Base-by-base conservation (phyloP, 2,888 invertebrate genomes). In the Protophormia terraenovae region DNA sequence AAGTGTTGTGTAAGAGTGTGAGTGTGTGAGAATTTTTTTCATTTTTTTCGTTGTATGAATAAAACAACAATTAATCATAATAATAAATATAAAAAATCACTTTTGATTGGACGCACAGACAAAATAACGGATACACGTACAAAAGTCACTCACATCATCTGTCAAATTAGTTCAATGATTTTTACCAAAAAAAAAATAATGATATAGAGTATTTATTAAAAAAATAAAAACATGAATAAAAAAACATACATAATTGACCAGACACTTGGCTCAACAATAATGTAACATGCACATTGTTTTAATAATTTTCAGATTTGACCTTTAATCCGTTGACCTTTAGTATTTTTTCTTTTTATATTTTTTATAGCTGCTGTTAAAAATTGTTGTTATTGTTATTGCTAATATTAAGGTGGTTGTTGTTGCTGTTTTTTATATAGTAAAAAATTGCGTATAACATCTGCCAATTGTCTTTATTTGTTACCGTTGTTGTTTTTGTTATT, bases 281-380 rank as follows among this genome's bases (percentile, higher is more conserved):
- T 50, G 24, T 47, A 50, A 22, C 35, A 66, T 32, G 53, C 53
- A 78, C 58, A n/a, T 66, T 50, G 69, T 67, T 32, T 19, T 32
- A 66, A 71, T 71, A 35, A 76, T 64, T 75, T 76, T 77, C 2
- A 47, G 73, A 84, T 85, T 71, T 85, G 85, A 85, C 85, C 85
- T 85, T 85, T 82, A 85, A 85, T 85, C 82, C 82, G 78, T 82
- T 85, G 82, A 85, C 85, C 85, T 85, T 85, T 85, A 78, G 64
- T 76, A 71, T 38, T 72, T 77, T 84, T 84, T 84, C 73, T 69
- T 72, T 60, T 32, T 73, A 67, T 69, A 62, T 73, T 69, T 72
- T 60, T 32, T 73, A 67, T 69, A 62, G 60, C 10, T 62, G 62
- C 38, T 35, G 14, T 41, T 35, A 27, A 35, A 62, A 24, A 64